These are phyloP conservation scores for Rhizomys pruinosus DNA, from an alignment of 2,113 vertebrate species.

Conservation along the genomic window DNA sequence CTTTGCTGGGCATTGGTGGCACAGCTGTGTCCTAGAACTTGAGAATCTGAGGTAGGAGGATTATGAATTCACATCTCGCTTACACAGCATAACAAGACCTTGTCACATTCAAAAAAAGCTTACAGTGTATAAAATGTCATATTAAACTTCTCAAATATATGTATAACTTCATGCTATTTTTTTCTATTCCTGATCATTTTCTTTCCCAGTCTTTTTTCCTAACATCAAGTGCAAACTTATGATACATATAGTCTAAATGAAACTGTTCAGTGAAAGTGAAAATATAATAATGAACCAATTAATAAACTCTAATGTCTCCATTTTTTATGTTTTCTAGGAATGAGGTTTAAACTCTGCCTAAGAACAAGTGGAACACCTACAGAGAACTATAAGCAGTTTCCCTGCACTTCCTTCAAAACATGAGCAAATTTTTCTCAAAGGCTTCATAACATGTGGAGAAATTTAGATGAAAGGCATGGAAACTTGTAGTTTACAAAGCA, in stretches of 20 bases:
- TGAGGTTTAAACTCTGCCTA: neutral
- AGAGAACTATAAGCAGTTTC: neutral
- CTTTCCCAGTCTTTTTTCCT: neutral
- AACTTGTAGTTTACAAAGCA: constrained; percentile 12
- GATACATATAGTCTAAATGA: constrained; percentile 41
- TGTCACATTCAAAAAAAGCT: neutral
- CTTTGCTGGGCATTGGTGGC: neutral
- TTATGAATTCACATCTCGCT: neutral
- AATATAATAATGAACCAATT: constrained; percentile 51
- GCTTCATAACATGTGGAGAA: neutral
- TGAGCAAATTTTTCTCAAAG: constrained; percentile 26
- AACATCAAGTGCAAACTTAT: constrained; percentile 52
- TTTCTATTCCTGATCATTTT: constrained; percentile 17
- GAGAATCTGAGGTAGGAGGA: neutral
- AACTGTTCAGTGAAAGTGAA: constrained; percentile 47
- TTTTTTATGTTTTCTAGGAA: constrained; percentile 24
- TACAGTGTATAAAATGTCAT: too few species aligned
- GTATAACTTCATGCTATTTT: neutral
- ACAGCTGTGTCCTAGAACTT: neutral
- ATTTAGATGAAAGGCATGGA: constrained; percentile 20
- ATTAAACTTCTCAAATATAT: neutral
- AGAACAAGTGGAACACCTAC: neutral
- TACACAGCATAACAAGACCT: neutral
- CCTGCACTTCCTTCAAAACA: constrained; percentile 9
- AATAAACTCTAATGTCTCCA: constrained; percentile 4